Base-by-base conservation (phyloP, 2,113 vertebrate species). In the Aplodontia rufa region DNA sequence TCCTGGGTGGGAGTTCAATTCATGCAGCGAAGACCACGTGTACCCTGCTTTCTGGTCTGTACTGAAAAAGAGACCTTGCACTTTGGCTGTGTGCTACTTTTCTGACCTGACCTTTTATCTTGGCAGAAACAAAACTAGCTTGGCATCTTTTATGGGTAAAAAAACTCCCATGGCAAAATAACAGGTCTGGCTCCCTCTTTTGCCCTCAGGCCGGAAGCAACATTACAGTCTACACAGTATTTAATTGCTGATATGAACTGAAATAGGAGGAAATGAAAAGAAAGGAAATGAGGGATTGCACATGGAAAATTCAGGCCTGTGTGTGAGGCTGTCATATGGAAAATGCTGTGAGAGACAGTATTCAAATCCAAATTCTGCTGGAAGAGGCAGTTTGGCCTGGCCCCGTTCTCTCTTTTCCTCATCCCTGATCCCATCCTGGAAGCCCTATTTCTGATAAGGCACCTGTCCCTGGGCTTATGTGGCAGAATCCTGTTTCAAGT, bases 201-300 rank as follows among this genome's bases (percentile, higher is more conserved):
- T 8, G 37, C 28, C 60, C 22, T n/a, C 30, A 8, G 68, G 16
- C 17, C 45, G 45, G 17, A 24, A 55, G 30, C 20, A 26, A 84
- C 37, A 35, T 13, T 14, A 30, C 1, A 8, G 13, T 9, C 28
- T 49, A 6, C 16, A 42, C 53, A 32, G 64, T 16, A 35, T 16
- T 22, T 79, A 8, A n/a, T 6, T 66, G 6, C 32, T 45, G 75
- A 75, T 17, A 17, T 6, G 45, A 94, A 49, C 26, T 26, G 28
- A 13, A n/a, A 5, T 1, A 8, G 26, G 37, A 89, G 5, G 8
- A 40, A 0, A 3, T 1, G 1, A 28, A 79, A 14, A 64, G 37
- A 24, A 16, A n/a, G 19, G 26, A 28, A 40, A 9, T 1, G 11
- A 26, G 26, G 30, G 8, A 28, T 32, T 26, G 32, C 19, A 60